These are phyloP conservation scores for Pollenia angustigena DNA, from an alignment of 2,888 invertebrate species.

Conservation along the genomic window DNA sequence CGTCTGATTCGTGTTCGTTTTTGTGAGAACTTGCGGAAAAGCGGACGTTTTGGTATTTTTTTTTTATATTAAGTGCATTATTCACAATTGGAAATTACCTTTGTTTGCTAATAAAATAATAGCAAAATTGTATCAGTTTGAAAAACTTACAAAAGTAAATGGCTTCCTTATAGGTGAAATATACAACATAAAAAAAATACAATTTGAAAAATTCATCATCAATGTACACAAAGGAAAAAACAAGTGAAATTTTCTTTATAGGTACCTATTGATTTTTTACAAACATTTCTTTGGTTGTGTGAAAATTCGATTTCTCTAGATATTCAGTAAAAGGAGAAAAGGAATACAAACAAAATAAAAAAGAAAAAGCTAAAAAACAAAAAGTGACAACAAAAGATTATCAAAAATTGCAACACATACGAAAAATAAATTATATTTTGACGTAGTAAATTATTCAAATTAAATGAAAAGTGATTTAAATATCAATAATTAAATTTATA, in stretches of 20 bases:
- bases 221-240: constrained; percentile 30
- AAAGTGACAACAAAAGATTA: constrained; percentile 21
- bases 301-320: constrained; percentile 68
- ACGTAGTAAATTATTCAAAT: background rate
- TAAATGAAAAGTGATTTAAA: background rate
- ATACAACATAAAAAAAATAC: constrained; percentile 12
- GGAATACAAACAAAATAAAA: constrained; percentile 28
- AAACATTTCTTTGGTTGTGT: constrained; percentile 55
- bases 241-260: constrained; percentile 65
- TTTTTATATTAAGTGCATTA: constrained; percentile 50
- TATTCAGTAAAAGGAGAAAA: constrained; percentile 3
- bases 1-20: constrained; percentile 61
- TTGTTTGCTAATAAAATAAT: constrained; percentile 43
- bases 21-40: constrained; percentile 8
- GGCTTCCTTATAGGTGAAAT: constrained; percentile 44
- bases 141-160: constrained; percentile 21
- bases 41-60: constrained; percentile 27
- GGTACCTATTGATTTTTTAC: constrained; percentile 72
- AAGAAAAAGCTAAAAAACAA: constrained; percentile 2
- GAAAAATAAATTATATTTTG: constrained; percentile 5
- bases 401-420: constrained; percentile 2
- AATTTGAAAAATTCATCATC: constrained; percentile 6
- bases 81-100: constrained; percentile 47
- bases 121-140: constrained; percentile 4
- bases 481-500: constrained; percentile 9